phyloP scores from a whole-genome alignment of 2,888 invertebrate species.

The Caenorhabditis drosophilae region DNA sequence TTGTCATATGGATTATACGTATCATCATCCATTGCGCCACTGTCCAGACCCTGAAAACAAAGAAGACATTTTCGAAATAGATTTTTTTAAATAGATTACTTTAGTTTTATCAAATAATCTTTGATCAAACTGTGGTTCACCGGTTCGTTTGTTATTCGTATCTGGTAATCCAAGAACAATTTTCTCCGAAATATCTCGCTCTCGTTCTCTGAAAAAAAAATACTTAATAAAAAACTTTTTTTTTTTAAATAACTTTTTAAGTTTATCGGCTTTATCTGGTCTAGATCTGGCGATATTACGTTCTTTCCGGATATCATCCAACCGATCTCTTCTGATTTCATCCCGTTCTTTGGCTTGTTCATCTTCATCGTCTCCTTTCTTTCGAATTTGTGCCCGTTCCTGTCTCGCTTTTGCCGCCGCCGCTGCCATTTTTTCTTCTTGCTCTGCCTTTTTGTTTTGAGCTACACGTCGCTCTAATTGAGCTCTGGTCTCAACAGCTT shows the following conservation, averaged over 20 bases:
- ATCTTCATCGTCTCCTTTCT: constrained; percentile 74
- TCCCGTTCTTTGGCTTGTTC: constrained; percentile 79
- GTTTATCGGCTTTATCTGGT: constrained; percentile 85
- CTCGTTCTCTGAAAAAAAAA: constrained; percentile 76
- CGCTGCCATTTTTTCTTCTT: constrained; percentile 84
- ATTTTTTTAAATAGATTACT: too few species aligned
- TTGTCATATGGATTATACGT: constrained; percentile 97
- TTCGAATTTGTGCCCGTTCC: constrained; percentile 33
- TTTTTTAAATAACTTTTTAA: constrained; percentile 71
- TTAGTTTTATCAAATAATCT: constrained; percentile 86
- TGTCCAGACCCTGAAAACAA: constrained; percentile 78
- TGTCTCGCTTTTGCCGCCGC: constrained; percentile 88
- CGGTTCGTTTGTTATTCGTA: constrained; percentile 70
- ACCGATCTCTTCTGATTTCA: constrained; percentile 73
- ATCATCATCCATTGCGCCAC: constrained; percentile 89
- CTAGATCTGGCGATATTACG: constrained; percentile 90
- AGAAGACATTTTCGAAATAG: not conserved
- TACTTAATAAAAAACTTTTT: not conserved
- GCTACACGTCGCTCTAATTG: constrained; percentile 87
- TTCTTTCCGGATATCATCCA: constrained; percentile 75
- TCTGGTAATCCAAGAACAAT: constrained; percentile 96
- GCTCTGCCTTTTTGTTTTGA: constrained; percentile 84
- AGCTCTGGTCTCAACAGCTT: constrained; percentile 94
- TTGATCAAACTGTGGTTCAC: constrained; percentile 82
- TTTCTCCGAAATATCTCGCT: constrained; percentile 96